Evolutionary conservation across 2,113 vertebrate species (phyloP).

Genomic region (Sprattus sprattus): DNA sequence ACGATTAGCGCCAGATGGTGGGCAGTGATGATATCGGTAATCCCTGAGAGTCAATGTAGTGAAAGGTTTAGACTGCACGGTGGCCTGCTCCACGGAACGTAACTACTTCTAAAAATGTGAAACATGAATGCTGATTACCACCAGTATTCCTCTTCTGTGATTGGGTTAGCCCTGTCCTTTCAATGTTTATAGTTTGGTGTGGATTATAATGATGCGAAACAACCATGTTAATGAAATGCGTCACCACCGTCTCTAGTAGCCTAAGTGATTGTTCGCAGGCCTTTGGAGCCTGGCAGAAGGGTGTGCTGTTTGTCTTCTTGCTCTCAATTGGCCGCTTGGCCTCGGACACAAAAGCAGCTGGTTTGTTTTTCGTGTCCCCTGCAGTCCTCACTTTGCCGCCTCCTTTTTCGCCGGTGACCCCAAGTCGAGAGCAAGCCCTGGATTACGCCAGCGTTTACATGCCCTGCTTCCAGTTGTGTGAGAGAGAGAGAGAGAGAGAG

Average conservation of each 20-base stretch:
- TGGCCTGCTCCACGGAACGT: background rate
- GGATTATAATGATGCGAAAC: no score
- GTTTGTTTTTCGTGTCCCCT: background rate
- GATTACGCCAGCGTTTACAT: conserved; percentile 39
- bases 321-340: background rate
- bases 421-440: background rate
- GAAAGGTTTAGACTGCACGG: background rate
- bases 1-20: background rate
- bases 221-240: background rate
- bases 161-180: no score
- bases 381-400: background rate
- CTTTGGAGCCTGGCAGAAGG: background rate
- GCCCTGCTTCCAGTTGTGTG: conserved; percentile 65
- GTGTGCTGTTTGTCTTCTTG: background rate
- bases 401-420: background rate
- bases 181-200: no score
- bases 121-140: background rate
- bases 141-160: background rate
- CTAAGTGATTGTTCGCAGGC: background rate
- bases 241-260: background rate
- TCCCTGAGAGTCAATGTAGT: background rate
- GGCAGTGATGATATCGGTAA: background rate
- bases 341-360: background rate
- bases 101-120: background rate
- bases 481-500: background rate